Base-by-base conservation (phyloP, 2,888 invertebrate species). In the Hyppa rectilinea region DNA sequence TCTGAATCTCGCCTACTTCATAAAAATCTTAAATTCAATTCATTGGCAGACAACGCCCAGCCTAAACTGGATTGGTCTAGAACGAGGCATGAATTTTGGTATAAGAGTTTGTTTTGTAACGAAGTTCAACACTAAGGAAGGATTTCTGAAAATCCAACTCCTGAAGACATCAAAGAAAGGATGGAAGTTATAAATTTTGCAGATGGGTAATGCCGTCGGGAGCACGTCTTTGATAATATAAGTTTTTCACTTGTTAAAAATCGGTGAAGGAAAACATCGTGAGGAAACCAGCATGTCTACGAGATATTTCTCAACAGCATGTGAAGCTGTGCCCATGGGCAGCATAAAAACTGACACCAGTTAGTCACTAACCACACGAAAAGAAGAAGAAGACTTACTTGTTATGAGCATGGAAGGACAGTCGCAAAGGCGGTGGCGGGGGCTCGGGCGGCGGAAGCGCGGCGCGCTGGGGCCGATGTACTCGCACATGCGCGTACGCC, bases 401-500 rank as follows among this genome's bases (percentile, higher is more conserved):
- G 94, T 97, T 96, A 91, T 97, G 97, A 80, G 97, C 97, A 87
- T 95, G 96, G 93, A 97, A 96, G 90, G 96, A 94, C 85, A 97
- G 92, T 84, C 96, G 93, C 83, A 97, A 92, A 82, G 96, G 95
- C 83, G 95, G 91, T 80, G 92, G 90, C 81, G 91, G 84, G 77
- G 91, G 91, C 80, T 85, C 83, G 75, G 88, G 89, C 77, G 89
- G 86, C 87, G 92, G 85, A 90, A 90, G 78, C 88, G 89, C 88
- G 83, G 89, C 88, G 75, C 93, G 92, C 88, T 96, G 92, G 72
- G 95, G 93, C 79, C 97, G 94, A 97, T 97, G 92, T 96, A 96
- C 87, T 97, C 97, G 79, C 97, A 97, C 96, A 96, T 96, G 97
- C 94, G 98, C 97, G 94, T 98, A 98, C 90, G 96, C 96, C 85